A percentile compares a stretch with the other conserved stretches of the same genome.
phyloP scores from a whole-genome alignment of 2,113 vertebrate species.

The Coryphaenoides rupestris region DNA sequence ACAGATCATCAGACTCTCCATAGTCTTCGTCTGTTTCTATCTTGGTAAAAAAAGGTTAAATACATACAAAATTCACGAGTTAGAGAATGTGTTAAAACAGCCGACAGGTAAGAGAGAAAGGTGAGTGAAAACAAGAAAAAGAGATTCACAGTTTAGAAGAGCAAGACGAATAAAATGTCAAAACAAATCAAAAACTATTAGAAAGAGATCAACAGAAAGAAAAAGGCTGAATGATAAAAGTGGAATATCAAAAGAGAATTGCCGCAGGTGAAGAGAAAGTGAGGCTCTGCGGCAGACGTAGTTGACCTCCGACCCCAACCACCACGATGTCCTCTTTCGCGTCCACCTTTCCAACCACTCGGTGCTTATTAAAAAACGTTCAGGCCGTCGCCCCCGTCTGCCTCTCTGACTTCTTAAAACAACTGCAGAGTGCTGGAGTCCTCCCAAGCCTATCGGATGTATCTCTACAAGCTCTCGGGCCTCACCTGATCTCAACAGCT shows the following conservation, averaged over 20 bases:
- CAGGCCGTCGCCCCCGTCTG: conserved; percentile 45
- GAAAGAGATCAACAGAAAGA: conserved; percentile 7
- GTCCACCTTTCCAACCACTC: conserved; percentile 24
- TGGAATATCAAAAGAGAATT: not conserved
- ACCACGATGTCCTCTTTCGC: conserved; percentile 14
- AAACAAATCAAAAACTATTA: too few species aligned
- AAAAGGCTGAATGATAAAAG: not conserved
- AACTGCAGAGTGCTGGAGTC: conserved; percentile 1
- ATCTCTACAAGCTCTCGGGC: conserved; percentile 15
- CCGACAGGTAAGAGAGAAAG: not conserved
- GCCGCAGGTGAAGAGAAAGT: not conserved
- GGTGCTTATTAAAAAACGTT: conserved; percentile 26
- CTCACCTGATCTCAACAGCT: conserved; percentile 1
- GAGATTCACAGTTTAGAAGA: not conserved
- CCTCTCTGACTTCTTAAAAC: conserved; percentile 7
- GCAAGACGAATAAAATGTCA: too few species aligned
- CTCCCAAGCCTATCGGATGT: too few species aligned
- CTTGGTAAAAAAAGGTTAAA: too few species aligned
- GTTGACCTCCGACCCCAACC: conserved; percentile 39
- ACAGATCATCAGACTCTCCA: not conserved
- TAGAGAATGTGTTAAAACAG: not conserved
- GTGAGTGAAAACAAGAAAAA: not conserved
- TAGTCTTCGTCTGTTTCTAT: not conserved
- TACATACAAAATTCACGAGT: too few species aligned
- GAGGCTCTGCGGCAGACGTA: conserved; percentile 33